Percentiles rank a stretch among this genome's conserved stretches.
Conservation (phyloP, 2,888 invertebrate genomes). For the Amblyjoppa proteus region DNA sequence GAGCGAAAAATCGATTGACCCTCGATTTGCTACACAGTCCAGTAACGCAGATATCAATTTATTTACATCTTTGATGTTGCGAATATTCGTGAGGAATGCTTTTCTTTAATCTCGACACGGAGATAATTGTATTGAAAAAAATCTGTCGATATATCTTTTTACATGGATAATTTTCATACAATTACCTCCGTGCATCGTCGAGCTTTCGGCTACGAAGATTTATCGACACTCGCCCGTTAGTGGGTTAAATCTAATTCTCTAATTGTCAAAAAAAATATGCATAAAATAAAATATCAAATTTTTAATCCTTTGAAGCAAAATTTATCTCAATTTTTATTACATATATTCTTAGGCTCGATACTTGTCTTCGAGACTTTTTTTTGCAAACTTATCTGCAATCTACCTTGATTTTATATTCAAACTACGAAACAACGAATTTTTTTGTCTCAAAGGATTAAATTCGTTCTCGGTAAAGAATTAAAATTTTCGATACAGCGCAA, state of each 20-base stretch:
- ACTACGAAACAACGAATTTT: not conserved
- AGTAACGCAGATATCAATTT: constrained; percentile 27
- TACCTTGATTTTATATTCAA: not conserved
- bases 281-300: not conserved
- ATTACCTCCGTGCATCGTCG: constrained; percentile 12
- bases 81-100: constrained; percentile 35
- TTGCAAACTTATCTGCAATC: not conserved
- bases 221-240: not conserved
- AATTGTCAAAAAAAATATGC: not conserved
- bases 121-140: constrained; percentile 26
- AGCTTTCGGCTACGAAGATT: constrained; percentile 1
- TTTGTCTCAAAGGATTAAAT: constrained; percentile 17
- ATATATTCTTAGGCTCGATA: not conserved
- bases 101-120: not conserved
- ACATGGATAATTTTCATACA: constrained; percentile 17
- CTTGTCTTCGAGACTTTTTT: not conserved
- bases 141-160: constrained; percentile 7
- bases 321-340: not conserved
- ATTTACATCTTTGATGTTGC: constrained; percentile 39
- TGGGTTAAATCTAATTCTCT: constrained; percentile 12
- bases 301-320: not conserved
- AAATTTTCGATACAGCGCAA: not conserved
- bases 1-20: constrained; percentile 36
- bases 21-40: constrained; percentile 4
- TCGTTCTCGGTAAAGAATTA: not conserved